These are phyloP conservation scores for Chionomys nivalis DNA, from an alignment of 2,113 vertebrate genomes.

Conservation along the genomic window DNA sequence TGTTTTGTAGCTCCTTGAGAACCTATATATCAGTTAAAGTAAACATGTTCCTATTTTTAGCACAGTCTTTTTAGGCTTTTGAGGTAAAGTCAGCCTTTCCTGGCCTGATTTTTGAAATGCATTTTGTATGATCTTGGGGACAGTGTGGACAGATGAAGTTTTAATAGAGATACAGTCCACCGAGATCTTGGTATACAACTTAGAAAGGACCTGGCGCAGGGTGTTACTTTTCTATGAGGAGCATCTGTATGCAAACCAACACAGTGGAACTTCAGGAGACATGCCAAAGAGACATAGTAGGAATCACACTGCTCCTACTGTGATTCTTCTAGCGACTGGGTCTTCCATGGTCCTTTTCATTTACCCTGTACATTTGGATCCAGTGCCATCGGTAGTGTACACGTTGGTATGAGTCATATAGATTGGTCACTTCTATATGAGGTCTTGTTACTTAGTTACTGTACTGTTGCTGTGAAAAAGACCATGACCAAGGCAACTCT, in stretches of 20 bases:
- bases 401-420: not conserved
- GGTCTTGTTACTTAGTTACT: not conserved
- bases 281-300: not conserved
- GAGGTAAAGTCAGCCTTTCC: not conserved
- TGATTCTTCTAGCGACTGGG: not conserved
- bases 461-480: not conserved
- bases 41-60: not conserved
- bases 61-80: not conserved
- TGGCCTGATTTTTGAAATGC: not conserved
- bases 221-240: not conserved
- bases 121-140: not conserved
- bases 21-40: not conserved
- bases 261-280: not conserved
- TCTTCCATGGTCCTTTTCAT: not conserved
- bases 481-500: not conserved
- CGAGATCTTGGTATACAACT: not conserved
- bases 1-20: not conserved
- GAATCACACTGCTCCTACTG: not conserved
- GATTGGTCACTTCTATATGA: not conserved
- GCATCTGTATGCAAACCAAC: not conserved
- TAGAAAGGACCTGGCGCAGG: not conserved
- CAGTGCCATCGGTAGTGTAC: fast-evolving
- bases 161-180: not conserved
- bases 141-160: not conserved
- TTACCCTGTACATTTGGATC: not conserved